These are phyloP conservation scores for Falco cherrug DNA, from an alignment of 2,797 vertebrate genomes.

Conservation along the genomic window DNA sequence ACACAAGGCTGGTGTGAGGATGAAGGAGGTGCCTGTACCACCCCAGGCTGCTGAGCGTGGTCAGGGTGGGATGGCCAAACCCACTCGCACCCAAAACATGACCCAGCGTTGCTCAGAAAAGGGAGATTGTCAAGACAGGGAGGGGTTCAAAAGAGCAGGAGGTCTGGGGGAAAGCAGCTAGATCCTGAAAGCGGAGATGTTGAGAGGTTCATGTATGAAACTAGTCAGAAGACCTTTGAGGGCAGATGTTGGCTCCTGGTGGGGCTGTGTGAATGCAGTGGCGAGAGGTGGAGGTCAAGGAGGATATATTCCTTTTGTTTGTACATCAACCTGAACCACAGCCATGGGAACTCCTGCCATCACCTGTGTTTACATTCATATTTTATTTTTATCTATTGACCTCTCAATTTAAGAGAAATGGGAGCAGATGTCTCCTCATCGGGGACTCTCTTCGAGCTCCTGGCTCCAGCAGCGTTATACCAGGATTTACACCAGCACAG, in stretches of 20 bases:
- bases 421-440: neutral
- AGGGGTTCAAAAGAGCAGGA: neutral
- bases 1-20: neutral
- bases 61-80: neutral
- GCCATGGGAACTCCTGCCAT: neutral
- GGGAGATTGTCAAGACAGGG: neutral
- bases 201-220: neutral
- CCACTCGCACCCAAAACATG: neutral
- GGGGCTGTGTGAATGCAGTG: neutral
- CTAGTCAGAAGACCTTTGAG: neutral
- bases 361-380: neutral
- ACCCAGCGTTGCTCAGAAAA: neutral
- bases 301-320: neutral
- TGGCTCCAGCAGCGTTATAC: neutral
- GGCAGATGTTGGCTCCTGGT: neutral
- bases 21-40: neutral
- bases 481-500: accelerated
- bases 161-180: neutral
- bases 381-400: neutral
- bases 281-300: neutral
- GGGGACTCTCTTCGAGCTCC: neutral
- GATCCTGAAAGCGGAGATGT: neutral
- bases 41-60: neutral
- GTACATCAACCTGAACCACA: neutral
- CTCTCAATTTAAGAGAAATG: neutral